These are phyloP conservation scores for Callospermophilus lateralis DNA, from an alignment of 2,113 vertebrate species.

Conservation along the genomic window DNA sequence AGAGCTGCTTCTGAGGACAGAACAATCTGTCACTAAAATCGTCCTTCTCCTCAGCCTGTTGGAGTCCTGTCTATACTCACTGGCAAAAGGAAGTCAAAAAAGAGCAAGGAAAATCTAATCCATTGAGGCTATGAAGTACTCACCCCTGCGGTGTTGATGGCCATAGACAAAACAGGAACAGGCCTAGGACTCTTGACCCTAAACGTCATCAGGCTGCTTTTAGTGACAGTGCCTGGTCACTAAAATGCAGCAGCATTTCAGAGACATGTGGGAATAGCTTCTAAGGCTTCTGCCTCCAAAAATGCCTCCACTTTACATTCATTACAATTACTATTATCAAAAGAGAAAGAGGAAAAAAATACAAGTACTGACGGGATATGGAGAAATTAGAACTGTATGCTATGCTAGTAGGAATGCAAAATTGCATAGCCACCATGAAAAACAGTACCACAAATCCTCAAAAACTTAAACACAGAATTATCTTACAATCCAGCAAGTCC, in stretches of 20 bases:
- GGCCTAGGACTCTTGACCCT: background rate
- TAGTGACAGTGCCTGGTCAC: background rate
- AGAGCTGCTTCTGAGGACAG: conserved; percentile 28
- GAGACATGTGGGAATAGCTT: background rate
- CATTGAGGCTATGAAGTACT: background rate
- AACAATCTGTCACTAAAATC: conserved; percentile 64
- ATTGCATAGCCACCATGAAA: background rate
- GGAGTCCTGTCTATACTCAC: conserved; percentile 17
- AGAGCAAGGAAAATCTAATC: conserved; percentile 38
- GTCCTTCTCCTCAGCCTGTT: background rate
- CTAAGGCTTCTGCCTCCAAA: conserved; percentile 19
- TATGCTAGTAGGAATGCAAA: background rate
- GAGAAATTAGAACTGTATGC: background rate
- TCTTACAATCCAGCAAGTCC: background rate
- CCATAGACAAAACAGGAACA: background rate
- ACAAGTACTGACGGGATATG: background rate
- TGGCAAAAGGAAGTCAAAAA: conserved; percentile 49
- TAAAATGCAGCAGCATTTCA: background rate
- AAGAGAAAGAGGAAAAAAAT: background rate
- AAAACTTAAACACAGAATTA: background rate
- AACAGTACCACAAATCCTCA: background rate
- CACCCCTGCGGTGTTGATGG: background rate
- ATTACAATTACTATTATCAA: background rate
- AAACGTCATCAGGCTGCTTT: background rate
- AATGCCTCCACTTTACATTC: background rate